These are phyloP conservation scores for Anguilla marmorata DNA, from an alignment of 2,797 vertebrate species.

Conservation along the genomic window DNA sequence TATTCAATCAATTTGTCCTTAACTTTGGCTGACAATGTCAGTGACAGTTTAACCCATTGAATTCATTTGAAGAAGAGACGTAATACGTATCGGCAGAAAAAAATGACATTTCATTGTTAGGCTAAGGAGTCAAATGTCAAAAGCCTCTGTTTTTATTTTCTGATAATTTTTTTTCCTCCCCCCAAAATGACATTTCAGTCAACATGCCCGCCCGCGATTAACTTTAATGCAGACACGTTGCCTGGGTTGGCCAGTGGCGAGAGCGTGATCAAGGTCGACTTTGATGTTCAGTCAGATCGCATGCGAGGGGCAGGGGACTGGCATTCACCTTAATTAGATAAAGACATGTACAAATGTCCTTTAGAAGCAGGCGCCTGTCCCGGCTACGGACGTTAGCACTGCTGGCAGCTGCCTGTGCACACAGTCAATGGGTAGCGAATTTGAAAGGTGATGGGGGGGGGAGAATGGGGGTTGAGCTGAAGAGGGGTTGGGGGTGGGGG, in stretches of 20 bases:
- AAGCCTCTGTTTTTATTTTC: conserved; percentile 35
- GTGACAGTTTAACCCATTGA: not conserved
- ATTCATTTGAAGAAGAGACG: not conserved
- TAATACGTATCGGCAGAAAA: not conserved
- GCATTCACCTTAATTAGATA: conserved; percentile 81
- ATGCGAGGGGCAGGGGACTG: conserved; percentile 66
- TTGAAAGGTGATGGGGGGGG: conserved; percentile 67
- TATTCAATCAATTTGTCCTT: not conserved
- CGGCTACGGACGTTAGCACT: conserved; percentile 66
- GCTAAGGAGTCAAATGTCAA: not conserved
- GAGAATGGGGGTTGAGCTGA: conserved; percentile 44
- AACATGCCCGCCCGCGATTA: conserved; percentile 39
- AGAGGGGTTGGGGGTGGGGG: conserved; percentile 30
- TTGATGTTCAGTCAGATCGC: conserved; percentile 71
- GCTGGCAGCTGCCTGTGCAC: conserved; percentile 78
- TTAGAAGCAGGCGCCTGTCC: conserved; percentile 74
- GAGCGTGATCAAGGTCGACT: conserved; percentile 71
- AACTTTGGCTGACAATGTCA: not conserved
- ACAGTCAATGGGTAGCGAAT: conserved; percentile 70
- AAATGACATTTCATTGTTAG: not conserved
- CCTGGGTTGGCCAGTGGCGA: conserved; percentile 48
- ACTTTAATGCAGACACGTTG: conserved; percentile 32
- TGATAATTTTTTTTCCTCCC: conserved; percentile 26
- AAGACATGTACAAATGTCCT: conserved; percentile 80
- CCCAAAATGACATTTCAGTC: conserved; percentile 53